Base-by-base conservation (phyloP, 2,888 invertebrate species). In the Ormyrus pomaceus region DNA sequence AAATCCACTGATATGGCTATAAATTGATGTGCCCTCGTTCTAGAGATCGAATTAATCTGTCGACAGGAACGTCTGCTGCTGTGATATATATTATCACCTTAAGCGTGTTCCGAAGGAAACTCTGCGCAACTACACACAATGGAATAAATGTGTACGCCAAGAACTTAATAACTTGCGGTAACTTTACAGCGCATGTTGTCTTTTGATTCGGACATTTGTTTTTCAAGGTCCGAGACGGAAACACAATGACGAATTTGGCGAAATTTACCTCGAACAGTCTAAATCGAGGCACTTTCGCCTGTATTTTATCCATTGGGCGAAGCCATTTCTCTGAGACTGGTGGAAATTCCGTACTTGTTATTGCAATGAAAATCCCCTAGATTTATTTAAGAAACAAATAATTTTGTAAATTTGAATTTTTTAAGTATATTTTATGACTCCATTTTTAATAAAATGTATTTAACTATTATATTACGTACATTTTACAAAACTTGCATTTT, bases 271-370 rank as follows among this genome's bases (percentile, higher is more conserved):
- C 34, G 51, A 62, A 50, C 19, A 7, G 51, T 10, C 46, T 58
- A 55, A 74, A 68, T 58, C 66, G 48, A 72, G 34, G 55, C 13
- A 79, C 66, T 72, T 62, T 81, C 71, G 78, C 78, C 76, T 64
- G 69, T 58, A 66, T 55, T 55, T 70, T 19, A 74, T 59, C 62
- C 64, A 71, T 34, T 61, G 81, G 78, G 72, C 81, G 81, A 81
- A 81, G 78, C 81, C 78, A 81, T 79, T 81, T 72, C 74, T 76
- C 50, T 50, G 62, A 76, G 56, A 56, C 71, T 69, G 66, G 66
- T 71, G 71, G 80, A 80, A 55, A 76, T 75, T 66, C 55, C 66
- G 7, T 7, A 55, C 34, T 34, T 34, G 34, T 34, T 34, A 51
- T 61, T 59, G 59, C 53, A 5, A 9, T 9, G 11, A 68, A 68